Conservation (phyloP, 2,113 vertebrate genomes). For the Morone saxatilis region DNA sequence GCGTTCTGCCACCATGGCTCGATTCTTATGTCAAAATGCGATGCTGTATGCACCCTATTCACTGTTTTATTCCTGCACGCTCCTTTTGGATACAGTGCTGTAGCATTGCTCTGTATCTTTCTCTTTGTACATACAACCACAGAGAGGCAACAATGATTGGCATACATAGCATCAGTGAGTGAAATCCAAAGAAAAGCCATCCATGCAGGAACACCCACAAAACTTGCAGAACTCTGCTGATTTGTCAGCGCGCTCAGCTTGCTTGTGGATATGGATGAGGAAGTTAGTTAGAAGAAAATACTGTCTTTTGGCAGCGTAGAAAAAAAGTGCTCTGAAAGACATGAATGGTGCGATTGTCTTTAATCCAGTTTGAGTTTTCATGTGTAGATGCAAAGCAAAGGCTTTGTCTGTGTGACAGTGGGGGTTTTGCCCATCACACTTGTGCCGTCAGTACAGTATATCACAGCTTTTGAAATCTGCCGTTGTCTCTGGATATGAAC, state of each 20-base stretch:
- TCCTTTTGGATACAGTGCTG: conserved; percentile 13
- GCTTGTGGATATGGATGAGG: conserved; percentile 49
- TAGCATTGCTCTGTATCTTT: conserved; percentile 24
- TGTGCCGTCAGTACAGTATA: conserved; percentile 9
- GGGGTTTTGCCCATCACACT: conserved; percentile 26
- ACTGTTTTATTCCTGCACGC: background rate
- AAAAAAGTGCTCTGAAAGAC: conserved; percentile 35
- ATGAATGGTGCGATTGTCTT: conserved; percentile 37
- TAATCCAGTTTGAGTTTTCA: conserved; percentile 52
- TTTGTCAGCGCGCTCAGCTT: conserved; percentile 32
- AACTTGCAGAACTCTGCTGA: conserved; percentile 43
- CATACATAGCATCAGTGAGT: conserved; percentile 49
- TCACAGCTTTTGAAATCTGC: background rate
- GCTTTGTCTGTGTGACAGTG: conserved; percentile 9
- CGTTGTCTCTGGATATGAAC: background rate
- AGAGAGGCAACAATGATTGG: conserved; percentile 46
- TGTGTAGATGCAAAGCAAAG: conserved; percentile 15
- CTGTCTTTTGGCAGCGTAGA: conserved; percentile 25
- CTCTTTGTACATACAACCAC: conserved; percentile 21
- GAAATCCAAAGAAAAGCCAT: conserved; percentile 47
- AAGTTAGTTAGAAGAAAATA: conserved; percentile 21
- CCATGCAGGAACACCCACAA: conserved; percentile 50
- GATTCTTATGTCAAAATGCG: conserved; percentile 41
- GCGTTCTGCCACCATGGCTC: conserved; percentile 16
- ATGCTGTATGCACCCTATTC: background rate